phyloP scores from a whole-genome alignment of 2,797 vertebrate species.

The Aldrovandia affinis region DNA sequence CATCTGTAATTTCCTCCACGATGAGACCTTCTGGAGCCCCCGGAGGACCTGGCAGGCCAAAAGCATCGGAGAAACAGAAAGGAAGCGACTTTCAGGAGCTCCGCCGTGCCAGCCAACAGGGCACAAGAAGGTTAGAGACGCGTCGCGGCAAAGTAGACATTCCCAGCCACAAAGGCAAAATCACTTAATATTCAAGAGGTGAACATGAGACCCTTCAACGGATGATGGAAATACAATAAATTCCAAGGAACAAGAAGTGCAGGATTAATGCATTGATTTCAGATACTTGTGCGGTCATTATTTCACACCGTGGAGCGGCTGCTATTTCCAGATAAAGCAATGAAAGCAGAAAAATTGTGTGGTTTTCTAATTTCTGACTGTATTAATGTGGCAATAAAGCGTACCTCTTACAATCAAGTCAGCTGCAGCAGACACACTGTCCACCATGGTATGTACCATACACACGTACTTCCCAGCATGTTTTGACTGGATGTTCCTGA shows the following conservation, averaged over 20 bases:
- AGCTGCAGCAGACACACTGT: slow-evolving; percentile 79
- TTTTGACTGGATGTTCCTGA: slow-evolving; percentile 85
- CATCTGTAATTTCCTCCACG: slow-evolving; percentile 80
- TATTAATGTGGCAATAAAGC: slow-evolving; percentile 30
- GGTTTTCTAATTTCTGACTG: slow-evolving; percentile 20
- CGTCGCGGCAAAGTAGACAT: slow-evolving; percentile 36
- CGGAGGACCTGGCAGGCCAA: slow-evolving; percentile 75
- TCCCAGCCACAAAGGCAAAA: slow-evolving; percentile 36
- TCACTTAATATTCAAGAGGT: slow-evolving; percentile 49
- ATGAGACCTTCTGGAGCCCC: slow-evolving; percentile 79
- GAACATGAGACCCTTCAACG: slow-evolving; percentile 48
- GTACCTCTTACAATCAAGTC: slow-evolving; percentile 86
- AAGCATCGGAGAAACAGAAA: slow-evolving; percentile 37
- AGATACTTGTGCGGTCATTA: slow-evolving; percentile 49
- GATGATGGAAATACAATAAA: slow-evolving; percentile 51
- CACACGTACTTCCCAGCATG: slow-evolving; percentile 87
- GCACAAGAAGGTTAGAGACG: slow-evolving; percentile 38
- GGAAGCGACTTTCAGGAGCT: slow-evolving; percentile 37
- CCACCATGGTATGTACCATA: slow-evolving; percentile 79
- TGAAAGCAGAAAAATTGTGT: slow-evolving; percentile 23
- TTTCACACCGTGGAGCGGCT: slow-evolving; percentile 32
- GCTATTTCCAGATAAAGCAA: slow-evolving; percentile 26
- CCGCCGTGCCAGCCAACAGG: slow-evolving; percentile 38
- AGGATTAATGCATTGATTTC: slow-evolving; percentile 57
- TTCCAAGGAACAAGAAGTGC: slow-evolving; percentile 42